phyloP scores from a whole-genome alignment of 2,797 vertebrate genomes.

The Melanogrammus aeglefinus region DNA sequence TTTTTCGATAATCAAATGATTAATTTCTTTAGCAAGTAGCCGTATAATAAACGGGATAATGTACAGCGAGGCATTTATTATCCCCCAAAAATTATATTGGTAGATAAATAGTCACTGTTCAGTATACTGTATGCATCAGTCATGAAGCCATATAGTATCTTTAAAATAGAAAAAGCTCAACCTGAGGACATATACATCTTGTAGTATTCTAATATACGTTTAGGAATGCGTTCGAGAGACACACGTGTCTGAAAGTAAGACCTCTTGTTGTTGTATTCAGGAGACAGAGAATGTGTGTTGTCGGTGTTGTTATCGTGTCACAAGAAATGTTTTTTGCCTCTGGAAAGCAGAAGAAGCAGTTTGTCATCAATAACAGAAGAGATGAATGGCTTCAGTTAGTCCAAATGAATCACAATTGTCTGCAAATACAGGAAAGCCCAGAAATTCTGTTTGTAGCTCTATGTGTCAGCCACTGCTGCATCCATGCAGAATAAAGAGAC shows the following conservation, averaged over 20 bases:
- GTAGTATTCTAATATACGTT: not conserved
- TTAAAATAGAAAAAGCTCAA: not conserved
- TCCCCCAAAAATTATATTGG: too few relatives aligned
- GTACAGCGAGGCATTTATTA: too few relatives aligned
- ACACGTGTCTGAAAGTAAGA: not conserved
- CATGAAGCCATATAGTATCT: not conserved
- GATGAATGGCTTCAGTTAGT: slow-evolving; percentile 37
- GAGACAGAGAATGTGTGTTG: not conserved
- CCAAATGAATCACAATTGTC: slow-evolving; percentile 38
- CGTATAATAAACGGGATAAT: too few relatives aligned
- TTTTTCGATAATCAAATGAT: too few relatives aligned
- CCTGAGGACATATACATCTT: not conserved
- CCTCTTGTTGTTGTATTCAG: not conserved
- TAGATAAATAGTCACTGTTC: too few relatives aligned
- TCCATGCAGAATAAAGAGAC: slow-evolving; percentile 21
- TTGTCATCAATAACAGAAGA: not conserved
- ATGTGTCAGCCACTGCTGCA: slow-evolving; percentile 31
- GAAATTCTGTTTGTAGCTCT: slow-evolving; percentile 40
- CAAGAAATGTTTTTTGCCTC: not conserved
- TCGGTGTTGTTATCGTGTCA: not conserved
- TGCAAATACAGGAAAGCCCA: slow-evolving; percentile 21
- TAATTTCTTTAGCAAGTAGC: too few relatives aligned
- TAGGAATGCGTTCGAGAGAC: not conserved
- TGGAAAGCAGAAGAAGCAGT: not conserved
- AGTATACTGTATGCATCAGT: too few relatives aligned